Evolutionary conservation across 1,140 invertebrate species (phyloP).

Genomic region (Heliconius eleuchia): DNA sequence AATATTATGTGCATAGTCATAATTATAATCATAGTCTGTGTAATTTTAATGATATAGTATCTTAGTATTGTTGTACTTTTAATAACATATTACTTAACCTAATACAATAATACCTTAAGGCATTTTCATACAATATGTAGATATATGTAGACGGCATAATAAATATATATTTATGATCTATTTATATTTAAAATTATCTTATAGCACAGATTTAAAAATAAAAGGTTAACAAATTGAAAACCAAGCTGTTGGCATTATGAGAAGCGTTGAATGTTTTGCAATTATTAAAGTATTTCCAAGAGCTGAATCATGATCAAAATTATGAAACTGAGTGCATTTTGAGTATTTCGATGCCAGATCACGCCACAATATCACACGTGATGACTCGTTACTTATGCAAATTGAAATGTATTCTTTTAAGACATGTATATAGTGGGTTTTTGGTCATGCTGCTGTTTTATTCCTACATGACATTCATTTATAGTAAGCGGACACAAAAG

Average conservation of each 20-base stretch:
- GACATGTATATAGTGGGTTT: neutral
- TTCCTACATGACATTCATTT: neutral
- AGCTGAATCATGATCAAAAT: constrained; percentile 50
- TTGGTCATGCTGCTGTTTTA: neutral
- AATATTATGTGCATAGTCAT: neutral
- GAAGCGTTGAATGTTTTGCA: constrained; percentile 49
- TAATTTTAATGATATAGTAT: neutral
- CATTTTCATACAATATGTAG: neutral
- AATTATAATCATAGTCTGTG: neutral
- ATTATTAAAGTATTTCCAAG: constrained; percentile 36
- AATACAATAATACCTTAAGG: neutral
- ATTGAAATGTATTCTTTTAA: constrained; percentile 1
- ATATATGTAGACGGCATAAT: too few relatives aligned
- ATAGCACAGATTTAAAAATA: neutral
- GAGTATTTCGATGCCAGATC: constrained; percentile 21
- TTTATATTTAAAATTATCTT: too few relatives aligned
- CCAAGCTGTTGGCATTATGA: neutral
- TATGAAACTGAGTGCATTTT: constrained; percentile 30
- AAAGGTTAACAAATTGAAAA: neutral
- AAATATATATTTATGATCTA: too few relatives aligned
- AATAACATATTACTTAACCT: neutral
- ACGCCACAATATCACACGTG: constrained; percentile 21
- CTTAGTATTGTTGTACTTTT: neutral
- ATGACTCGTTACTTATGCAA: constrained; percentile 13
- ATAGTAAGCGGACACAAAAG: neutral